Percentiles rank a stretch among this genome's conserved stretches.
phyloP scores from a whole-genome alignment of 2,888 invertebrate genomes.

The Drosophila pegasa region DNA sequence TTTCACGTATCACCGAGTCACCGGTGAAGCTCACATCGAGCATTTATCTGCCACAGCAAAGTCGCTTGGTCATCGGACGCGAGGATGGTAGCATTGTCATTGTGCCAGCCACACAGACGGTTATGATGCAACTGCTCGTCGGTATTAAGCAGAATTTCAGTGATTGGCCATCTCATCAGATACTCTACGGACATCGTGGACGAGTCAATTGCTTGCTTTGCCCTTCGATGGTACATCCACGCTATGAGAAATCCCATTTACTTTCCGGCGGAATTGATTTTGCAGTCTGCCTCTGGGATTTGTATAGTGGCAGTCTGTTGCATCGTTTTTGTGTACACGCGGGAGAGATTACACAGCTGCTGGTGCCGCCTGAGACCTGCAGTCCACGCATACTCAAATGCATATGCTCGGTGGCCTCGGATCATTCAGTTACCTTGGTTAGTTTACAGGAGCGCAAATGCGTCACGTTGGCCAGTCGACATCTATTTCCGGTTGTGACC shows the following conservation, averaged over 20 bases:
- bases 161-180: slow-evolving; percentile 96
- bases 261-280: slow-evolving; percentile 99
- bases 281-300: slow-evolving; percentile 97
- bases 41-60: slow-evolving; percentile 96
- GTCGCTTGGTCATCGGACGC: slow-evolving; percentile 96
- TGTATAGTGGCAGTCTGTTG: slow-evolving; percentile 94
- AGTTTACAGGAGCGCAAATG: slow-evolving; percentile 95
- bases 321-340: slow-evolving; percentile 99
- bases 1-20: slow-evolving; percentile 90
- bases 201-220: slow-evolving; percentile 97
- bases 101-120: slow-evolving; percentile 97
- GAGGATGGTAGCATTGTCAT: slow-evolving; percentile 98
- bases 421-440: slow-evolving; percentile 97
- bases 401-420: slow-evolving; percentile 98
- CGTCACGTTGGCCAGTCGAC: slow-evolving; percentile 93
- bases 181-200: slow-evolving; percentile 95
- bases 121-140: slow-evolving; percentile 95
- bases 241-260: slow-evolving; percentile 94
- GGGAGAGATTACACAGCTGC: slow-evolving; percentile 96
- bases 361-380: slow-evolving; percentile 96
- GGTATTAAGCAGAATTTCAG: slow-evolving; percentile 90
- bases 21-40: slow-evolving; percentile 95
- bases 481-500: slow-evolving; percentile 97
- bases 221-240: slow-evolving; percentile 94
- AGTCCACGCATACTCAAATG: slow-evolving; percentile 96